phyloP scores from a whole-genome alignment of 2,888 invertebrate species.

The Polydrusus cervinus region DNA sequence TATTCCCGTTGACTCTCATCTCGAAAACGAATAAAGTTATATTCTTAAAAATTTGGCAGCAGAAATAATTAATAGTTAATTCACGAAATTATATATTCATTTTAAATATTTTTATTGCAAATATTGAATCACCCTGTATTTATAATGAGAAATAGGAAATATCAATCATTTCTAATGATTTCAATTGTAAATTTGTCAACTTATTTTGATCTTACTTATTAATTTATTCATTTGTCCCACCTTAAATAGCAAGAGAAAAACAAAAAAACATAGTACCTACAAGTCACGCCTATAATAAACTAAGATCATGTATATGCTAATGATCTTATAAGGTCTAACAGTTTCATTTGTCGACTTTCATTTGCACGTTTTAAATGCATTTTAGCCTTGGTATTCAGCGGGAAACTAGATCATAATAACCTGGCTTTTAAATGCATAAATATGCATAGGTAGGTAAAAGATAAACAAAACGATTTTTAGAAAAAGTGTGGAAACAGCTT shows the following conservation, averaged over 20 bases:
- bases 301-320: conserved; percentile 23
- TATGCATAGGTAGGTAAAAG: neutral
- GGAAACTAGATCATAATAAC: neutral
- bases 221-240: conserved; percentile 7
- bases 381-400: conserved; percentile 3
- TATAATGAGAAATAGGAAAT: too few species aligned
- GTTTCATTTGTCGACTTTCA: conserved; percentile 26
- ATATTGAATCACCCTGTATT: too few species aligned
- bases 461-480: neutral
- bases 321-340: conserved; percentile 16
- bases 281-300: conserved; percentile 32
- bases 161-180: too few species aligned
- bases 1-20: too few species aligned
- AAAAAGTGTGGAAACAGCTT: too few species aligned
- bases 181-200: neutral
- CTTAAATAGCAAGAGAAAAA: conserved; percentile 27
- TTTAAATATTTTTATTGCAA: too few species aligned
- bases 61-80: too few species aligned
- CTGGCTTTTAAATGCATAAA: neutral
- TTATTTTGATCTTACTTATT: neutral
- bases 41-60: too few species aligned
- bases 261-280: neutral
- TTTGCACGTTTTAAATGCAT: conserved; percentile 11
- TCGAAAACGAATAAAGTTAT: too few species aligned
- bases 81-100: too few species aligned